These are phyloP conservation scores for Varecia variegata DNA, from an alignment of 2,797 vertebrate species.

Conservation along the genomic window DNA sequence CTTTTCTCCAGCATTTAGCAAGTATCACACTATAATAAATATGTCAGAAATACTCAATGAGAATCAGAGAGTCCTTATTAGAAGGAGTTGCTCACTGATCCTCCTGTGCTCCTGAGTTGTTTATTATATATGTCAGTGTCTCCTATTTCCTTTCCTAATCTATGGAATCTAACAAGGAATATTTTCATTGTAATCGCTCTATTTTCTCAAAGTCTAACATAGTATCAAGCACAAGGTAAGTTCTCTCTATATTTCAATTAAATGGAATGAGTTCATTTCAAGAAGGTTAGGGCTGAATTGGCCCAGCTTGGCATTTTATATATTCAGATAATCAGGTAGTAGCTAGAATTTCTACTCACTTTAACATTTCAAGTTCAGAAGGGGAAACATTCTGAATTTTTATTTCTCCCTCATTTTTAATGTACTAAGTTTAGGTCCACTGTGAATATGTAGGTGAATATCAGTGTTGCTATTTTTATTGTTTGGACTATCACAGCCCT, in stretches of 20 bases:
- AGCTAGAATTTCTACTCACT: background rate
- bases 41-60: background rate
- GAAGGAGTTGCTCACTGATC: fast-evolving
- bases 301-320: background rate
- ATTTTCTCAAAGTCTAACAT: background rate
- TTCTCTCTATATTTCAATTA: background rate
- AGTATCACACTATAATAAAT: background rate
- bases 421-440: background rate
- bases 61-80: background rate
- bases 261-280: background rate
- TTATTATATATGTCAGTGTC: background rate
- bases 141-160: background rate
- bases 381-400: background rate
- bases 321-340: background rate
- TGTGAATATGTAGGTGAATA: background rate
- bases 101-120: fast-evolving
- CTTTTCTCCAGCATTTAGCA: background rate
- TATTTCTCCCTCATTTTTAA: background rate
- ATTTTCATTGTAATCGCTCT: background rate
- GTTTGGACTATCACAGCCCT: background rate
- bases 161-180: background rate
- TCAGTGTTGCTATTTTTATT: background rate
- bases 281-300: background rate
- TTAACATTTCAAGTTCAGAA: background rate
- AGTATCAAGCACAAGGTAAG: background rate